Conservation (phyloP, 1,140 invertebrate species). For the Lucilia cuprina region DNA sequence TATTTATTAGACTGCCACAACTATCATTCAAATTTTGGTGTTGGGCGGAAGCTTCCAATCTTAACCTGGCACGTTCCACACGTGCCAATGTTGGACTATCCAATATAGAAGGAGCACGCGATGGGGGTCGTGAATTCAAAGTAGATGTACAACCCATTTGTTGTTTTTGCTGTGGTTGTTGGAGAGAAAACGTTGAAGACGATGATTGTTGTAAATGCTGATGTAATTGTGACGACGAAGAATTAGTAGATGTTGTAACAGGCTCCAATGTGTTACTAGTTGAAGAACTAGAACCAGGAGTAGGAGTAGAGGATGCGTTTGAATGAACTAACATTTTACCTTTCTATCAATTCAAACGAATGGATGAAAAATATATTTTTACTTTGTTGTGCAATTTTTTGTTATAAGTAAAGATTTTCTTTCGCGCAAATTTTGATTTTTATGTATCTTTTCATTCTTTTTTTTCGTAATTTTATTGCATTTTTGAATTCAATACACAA, state of each 20-base stretch:
- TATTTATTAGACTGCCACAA: conserved; percentile 51
- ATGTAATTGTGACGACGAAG: conserved; percentile 36
- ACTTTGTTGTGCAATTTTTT: neutral
- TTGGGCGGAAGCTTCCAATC: conserved; percentile 60
- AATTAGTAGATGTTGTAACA: conserved; percentile 29
- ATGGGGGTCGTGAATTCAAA: conserved; percentile 55
- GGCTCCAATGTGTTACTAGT: conserved; percentile 56
- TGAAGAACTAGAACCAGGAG: conserved; percentile 56
- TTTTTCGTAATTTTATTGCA: neutral
- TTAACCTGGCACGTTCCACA: conserved; percentile 65
- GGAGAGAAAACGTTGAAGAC: conserved; percentile 37
- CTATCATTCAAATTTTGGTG: conserved; percentile 45
- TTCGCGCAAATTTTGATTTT: neutral
- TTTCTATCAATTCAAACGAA: neutral
- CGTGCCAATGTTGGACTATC: conserved; percentile 67
- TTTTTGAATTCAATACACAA: neutral
- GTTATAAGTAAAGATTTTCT: neutral
- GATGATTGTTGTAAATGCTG: conserved; percentile 44
- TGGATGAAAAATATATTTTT: neutral
- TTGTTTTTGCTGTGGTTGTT: conserved; percentile 42
- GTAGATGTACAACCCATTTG: conserved; percentile 28
- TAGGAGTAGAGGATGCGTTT: conserved; percentile 55
- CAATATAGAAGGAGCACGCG: conserved; percentile 63
- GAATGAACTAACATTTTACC: conserved; percentile 13
- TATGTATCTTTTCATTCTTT: neutral